These are phyloP conservation scores for Cyphomyrus discorhynchus DNA, from an alignment of 2,113 vertebrate species.

Conservation along the genomic window DNA sequence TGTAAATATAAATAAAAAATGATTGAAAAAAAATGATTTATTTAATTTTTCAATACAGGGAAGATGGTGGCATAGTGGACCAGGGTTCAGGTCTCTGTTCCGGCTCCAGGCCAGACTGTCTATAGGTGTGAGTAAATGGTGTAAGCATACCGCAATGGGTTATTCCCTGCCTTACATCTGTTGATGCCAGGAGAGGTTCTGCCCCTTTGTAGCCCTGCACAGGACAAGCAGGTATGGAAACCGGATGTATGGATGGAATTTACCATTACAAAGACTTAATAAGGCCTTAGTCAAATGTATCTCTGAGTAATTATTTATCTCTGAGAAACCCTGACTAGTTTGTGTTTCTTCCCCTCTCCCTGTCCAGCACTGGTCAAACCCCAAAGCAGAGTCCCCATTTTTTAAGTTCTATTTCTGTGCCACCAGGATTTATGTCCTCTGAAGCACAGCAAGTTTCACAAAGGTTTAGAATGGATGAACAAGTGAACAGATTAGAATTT, in stretches of 20 bases:
- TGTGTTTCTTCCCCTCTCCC: background rate
- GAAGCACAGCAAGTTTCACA: background rate
- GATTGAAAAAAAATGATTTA: background rate
- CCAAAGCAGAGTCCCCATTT: background rate
- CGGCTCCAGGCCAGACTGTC: background rate
- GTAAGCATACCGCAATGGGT: background rate
- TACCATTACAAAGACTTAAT: background rate
- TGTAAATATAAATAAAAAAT: background rate
- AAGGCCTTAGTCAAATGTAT: background rate
- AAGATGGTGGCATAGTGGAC: background rate
- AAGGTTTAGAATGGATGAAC: background rate
- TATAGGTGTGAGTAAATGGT: background rate
- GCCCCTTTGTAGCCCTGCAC: background rate
- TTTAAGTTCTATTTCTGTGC: background rate
- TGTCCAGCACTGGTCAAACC: background rate
- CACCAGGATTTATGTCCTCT: background rate
- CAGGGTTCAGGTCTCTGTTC: background rate
- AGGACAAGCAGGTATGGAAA: background rate
- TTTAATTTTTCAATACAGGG: background rate
- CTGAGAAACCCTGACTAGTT: background rate
- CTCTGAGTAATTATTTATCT: background rate
- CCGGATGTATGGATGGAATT: background rate
- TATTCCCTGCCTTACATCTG: background rate
- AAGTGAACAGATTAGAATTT: slow-evolving; percentile 1
- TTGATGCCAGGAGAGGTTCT: background rate